Evolutionary conservation across 2,113 vertebrate genomes (phyloP).

Genomic region (Calyptommatus sinebrachiatus): DNA sequence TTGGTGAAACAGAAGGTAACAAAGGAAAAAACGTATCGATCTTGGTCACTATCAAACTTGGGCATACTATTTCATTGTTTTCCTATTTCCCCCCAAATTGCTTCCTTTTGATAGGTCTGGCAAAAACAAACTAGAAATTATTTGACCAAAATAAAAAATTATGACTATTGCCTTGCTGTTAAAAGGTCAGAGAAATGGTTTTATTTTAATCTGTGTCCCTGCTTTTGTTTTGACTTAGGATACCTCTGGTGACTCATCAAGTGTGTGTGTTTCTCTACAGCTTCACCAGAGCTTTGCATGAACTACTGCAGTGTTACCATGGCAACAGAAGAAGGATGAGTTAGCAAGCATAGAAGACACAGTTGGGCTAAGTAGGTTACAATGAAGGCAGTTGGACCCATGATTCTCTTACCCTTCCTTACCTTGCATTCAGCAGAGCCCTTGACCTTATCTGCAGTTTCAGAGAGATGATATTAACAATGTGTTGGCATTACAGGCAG

Average conservation of each 20-base stretch:
- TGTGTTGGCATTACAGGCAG: not conserved
- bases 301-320: conserved; percentile 49
- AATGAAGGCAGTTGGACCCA: conserved; percentile 24
- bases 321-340: conserved; percentile 41
- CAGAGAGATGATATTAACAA: not conserved
- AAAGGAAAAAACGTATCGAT: no score
- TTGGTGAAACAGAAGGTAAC: no score
- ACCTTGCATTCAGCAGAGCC: not conserved
- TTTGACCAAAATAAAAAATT: conserved; percentile 46
- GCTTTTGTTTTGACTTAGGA: conserved; percentile 43
- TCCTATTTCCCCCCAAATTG: conserved; percentile 46
- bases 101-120: conserved; percentile 47
- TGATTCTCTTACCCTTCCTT: conserved; percentile 43
- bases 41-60: no score
- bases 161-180: conserved; percentile 42
- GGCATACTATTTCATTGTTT: conserved; percentile 4
- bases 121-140: conserved; percentile 36
- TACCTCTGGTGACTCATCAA: conserved; percentile 55
- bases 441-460: not conserved
- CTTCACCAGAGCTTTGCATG: conserved; percentile 11
- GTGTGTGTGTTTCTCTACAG: conserved; percentile 33
- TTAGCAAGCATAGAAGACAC: conserved; percentile 31
- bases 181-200: conserved; percentile 48
- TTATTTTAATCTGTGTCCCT: conserved; percentile 35
- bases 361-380: conserved; percentile 49